Percentiles rank a stretch among this genome's conserved stretches.
These are phyloP conservation scores for Sylvilagus bachmani DNA, from an alignment of 2,113 vertebrate species.

Conservation along the genomic window DNA sequence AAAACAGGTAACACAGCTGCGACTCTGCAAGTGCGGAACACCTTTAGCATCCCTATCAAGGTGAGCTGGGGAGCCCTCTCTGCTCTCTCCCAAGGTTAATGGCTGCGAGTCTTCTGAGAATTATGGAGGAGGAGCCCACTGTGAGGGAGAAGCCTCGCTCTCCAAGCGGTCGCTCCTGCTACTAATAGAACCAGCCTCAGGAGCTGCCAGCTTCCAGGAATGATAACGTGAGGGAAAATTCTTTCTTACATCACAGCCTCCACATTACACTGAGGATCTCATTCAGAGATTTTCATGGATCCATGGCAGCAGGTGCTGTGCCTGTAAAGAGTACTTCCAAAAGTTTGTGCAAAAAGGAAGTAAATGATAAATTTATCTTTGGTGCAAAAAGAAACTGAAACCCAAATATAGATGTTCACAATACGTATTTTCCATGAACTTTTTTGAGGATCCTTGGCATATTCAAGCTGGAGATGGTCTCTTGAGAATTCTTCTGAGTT, in stretches of 20 bases:
- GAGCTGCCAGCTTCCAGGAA: background rate
- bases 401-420: too few relatives aligned
- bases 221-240: background rate
- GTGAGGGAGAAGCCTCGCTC: background rate
- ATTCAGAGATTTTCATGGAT: background rate
- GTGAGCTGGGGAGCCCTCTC: constrained; percentile 66
- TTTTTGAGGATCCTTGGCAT: too few relatives aligned
- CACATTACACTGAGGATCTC: background rate
- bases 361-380: background rate
- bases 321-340: too few relatives aligned
- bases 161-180: background rate
- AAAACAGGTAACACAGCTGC: constrained; percentile 76
- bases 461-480: background rate
- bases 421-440: too few relatives aligned
- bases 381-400: too few relatives aligned
- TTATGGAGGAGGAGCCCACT: background rate
- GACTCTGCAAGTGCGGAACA: constrained; percentile 41
- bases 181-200: background rate
- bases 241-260: background rate
- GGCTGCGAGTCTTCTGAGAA: constrained; percentile 55
- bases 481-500: background rate
- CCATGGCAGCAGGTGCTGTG: background rate
- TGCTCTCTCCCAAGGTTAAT: constrained; percentile 79
- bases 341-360: background rate
- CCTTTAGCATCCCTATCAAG: constrained; percentile 45